Evolutionary conservation across 2,113 vertebrate species (phyloP).

Genomic region (Elaphurus davidianus): DNA sequence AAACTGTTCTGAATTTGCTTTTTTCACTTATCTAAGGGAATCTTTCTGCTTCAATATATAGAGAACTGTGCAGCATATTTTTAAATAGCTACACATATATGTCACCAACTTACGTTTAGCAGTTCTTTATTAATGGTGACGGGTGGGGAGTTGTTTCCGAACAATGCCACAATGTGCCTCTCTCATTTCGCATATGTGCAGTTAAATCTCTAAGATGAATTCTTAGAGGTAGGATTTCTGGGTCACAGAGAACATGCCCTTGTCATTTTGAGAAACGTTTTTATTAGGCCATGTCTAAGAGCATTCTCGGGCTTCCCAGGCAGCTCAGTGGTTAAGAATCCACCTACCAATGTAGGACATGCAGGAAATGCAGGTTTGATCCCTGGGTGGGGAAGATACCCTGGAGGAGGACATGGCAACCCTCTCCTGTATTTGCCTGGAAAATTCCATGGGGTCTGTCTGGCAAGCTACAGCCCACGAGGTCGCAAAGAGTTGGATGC

Average conservation of each 20-base stretch:
- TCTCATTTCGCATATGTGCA: background rate
- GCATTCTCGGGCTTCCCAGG: background rate
- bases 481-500: background rate
- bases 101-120: background rate
- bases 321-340: background rate
- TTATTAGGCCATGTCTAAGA: background rate
- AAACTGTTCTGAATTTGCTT: background rate
- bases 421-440: background rate
- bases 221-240: background rate
- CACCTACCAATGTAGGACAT: background rate
- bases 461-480: background rate
- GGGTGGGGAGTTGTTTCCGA: background rate
- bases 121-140: background rate
- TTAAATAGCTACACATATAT: background rate
- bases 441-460: background rate
- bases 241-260: background rate
- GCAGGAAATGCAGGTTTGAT: background rate
- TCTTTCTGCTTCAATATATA: background rate
- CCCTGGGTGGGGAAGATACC: background rate
- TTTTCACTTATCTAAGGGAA: background rate
- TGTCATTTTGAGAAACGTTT: background rate
- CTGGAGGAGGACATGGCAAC: background rate
- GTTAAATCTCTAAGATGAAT: background rate
- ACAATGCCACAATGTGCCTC: fast-evolving
- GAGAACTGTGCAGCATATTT: background rate